A percentile compares a stretch with the other conserved stretches of the same genome.
These are phyloP conservation scores for Tenrec ecaudatus DNA, from an alignment of 2,113 vertebrate species.

Conservation along the genomic window DNA sequence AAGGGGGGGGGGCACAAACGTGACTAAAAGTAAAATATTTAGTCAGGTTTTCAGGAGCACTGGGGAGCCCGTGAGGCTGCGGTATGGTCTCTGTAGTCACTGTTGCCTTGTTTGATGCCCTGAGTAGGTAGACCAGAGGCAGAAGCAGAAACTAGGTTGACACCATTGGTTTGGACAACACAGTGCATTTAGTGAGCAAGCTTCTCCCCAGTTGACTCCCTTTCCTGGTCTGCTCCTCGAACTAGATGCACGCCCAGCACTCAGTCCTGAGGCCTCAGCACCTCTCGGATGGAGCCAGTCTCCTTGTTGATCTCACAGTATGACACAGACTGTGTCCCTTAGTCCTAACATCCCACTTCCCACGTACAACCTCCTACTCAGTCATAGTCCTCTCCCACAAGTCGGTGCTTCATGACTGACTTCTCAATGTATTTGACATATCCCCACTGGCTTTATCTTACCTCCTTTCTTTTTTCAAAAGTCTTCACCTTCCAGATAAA, in stretches of 20 bases:
- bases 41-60: conserved; percentile 46
- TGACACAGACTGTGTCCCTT: background rate
- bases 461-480: background rate
- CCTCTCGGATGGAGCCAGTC: background rate
- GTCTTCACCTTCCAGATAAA: conserved; percentile 14
- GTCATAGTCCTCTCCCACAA: background rate
- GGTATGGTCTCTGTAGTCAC: background rate
- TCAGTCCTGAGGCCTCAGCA: background rate
- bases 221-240: background rate
- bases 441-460: background rate
- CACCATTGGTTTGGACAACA: background rate
- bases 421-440: background rate
- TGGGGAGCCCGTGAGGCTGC: background rate
- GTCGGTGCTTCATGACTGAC: background rate
- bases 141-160: conserved; percentile 35
- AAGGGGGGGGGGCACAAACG: background rate
- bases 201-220: background rate
- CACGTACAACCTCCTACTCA: background rate
- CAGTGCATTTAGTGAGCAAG: background rate
- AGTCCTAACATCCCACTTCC: background rate
- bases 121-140: conserved; percentile 36
- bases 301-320: background rate
- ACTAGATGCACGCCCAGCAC: background rate
- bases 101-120: background rate
- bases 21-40: conserved; percentile 7